Percentiles rank a stretch among this genome's conserved stretches.
Evolutionary conservation across 2,888 invertebrate genomes (phyloP).

Genomic region (Drosophila lutescens): DNA sequence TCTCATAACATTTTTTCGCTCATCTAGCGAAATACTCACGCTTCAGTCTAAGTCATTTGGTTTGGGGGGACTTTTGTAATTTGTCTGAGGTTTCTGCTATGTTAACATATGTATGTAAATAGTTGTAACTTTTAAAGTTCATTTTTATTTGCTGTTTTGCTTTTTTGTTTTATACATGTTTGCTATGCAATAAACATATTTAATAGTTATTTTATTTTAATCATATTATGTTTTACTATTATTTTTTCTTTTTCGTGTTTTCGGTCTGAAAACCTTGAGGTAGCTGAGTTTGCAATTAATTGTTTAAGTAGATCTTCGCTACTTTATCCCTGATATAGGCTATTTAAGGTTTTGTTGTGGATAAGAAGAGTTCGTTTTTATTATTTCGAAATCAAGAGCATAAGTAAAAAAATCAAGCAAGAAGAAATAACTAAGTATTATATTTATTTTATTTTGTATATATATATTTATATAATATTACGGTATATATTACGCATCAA

Average conservation of each 20-base stretch:
- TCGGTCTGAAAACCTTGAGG: conserved; percentile 67
- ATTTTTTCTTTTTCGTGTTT: conserved; percentile 34
- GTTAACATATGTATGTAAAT: conserved; percentile 55
- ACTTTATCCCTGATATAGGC: conserved; percentile 61
- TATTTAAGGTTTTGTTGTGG: conserved; percentile 28
- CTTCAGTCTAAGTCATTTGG: conserved; percentile 61
- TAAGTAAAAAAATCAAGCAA: conserved; percentile 47
- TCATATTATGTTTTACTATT: conserved; percentile 50
- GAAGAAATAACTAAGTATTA: conserved; percentile 53
- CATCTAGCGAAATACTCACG: conserved; percentile 47
- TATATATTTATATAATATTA: conserved; percentile 47
- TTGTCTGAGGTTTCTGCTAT: conserved; percentile 7
- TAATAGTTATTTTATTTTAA: conserved; percentile 40
- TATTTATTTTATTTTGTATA: conserved; percentile 61
- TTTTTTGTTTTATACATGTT: conserved; percentile 55
- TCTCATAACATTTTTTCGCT: conserved; percentile 27
- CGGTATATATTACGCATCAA: conserved; percentile 56
- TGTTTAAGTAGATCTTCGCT: conserved; percentile 36
- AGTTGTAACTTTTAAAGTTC: conserved; percentile 74
- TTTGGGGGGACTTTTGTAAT: conserved; percentile 27
- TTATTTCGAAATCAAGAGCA: conserved; percentile 1
- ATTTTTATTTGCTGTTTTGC: conserved; percentile 49
- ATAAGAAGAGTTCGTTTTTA: conserved; percentile 36
- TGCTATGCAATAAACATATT: conserved; percentile 76
- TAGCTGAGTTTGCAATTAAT: conserved; percentile 57